Conservation (phyloP, 2,113 vertebrate species). For the Ctenodactylus gundi region DNA sequence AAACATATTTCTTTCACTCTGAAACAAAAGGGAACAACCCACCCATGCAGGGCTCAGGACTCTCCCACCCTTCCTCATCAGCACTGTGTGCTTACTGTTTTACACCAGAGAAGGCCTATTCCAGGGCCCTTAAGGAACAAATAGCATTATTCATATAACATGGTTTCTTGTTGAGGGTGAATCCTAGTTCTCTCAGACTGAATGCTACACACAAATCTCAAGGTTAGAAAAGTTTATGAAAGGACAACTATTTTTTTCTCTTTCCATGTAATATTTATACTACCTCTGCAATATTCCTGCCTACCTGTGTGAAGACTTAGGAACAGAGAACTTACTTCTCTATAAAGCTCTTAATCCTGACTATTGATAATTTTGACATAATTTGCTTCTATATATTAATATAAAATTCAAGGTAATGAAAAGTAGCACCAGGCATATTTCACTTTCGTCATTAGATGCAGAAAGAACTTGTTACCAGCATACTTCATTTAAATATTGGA, state of each 20-base stretch:
- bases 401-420: neutral
- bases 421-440: neutral
- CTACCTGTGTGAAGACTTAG: neutral
- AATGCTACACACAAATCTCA: neutral
- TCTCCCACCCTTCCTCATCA: neutral
- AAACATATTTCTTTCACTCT: neutral
- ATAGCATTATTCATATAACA: neutral
- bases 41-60: fast-evolving
- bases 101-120: neutral
- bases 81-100: neutral
- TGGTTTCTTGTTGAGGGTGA: neutral
- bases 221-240: neutral
- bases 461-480: neutral
- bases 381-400: neutral
- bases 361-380: neutral
- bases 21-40: neutral
- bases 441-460: neutral
- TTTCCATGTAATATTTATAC: neutral
- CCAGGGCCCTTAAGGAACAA: neutral
- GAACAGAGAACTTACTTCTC: neutral
- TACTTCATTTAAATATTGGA: neutral
- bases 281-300: neutral
- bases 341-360: neutral
- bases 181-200: neutral
- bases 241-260: neutral